phyloP scores from a whole-genome alignment of 1,140 invertebrate species.

The Bombus superbus region DNA sequence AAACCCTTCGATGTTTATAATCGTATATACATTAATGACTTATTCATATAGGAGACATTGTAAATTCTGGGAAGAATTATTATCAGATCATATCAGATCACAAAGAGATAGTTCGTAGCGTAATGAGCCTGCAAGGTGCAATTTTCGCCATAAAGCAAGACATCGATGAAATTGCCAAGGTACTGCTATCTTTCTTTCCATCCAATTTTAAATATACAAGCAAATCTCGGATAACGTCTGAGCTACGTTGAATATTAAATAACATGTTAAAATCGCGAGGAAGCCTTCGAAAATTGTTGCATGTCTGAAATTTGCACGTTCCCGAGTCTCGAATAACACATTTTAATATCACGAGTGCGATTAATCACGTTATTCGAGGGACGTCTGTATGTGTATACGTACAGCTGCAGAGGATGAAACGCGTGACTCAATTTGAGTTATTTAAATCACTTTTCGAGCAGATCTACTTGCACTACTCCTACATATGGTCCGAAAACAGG shows the following conservation, averaged over 20 bases:
- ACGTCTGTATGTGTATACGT: neutral
- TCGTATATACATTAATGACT: constrained; percentile 25
- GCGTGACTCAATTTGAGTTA: neutral
- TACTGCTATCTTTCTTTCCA: constrained; percentile 45
- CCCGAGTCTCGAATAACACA: too few relatives aligned
- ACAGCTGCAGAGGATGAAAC: neutral
- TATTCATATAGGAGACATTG: constrained; percentile 44
- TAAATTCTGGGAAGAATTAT: constrained; percentile 83
- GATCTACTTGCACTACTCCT: constrained; percentile 85
- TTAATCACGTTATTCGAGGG: neutral
- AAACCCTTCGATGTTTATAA: neutral
- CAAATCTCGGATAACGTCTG: neutral
- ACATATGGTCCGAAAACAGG: constrained; percentile 88
- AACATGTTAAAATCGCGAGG: too few relatives aligned
- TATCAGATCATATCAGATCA: constrained; percentile 90
- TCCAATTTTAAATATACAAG: neutral
- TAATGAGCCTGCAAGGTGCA: constrained; percentile 88
- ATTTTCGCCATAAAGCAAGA: constrained; percentile 87
- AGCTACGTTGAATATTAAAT: too few relatives aligned
- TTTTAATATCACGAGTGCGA: neutral
- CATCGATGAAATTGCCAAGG: constrained; percentile 78
- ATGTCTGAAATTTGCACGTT: too few relatives aligned
- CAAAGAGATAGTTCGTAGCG: constrained; percentile 89
- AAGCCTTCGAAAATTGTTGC: too few relatives aligned
- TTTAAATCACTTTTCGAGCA: constrained; percentile 39